phyloP scores from a whole-genome alignment of 2,113 vertebrate genomes.

The Balaenoptera acutorostrata region DNA sequence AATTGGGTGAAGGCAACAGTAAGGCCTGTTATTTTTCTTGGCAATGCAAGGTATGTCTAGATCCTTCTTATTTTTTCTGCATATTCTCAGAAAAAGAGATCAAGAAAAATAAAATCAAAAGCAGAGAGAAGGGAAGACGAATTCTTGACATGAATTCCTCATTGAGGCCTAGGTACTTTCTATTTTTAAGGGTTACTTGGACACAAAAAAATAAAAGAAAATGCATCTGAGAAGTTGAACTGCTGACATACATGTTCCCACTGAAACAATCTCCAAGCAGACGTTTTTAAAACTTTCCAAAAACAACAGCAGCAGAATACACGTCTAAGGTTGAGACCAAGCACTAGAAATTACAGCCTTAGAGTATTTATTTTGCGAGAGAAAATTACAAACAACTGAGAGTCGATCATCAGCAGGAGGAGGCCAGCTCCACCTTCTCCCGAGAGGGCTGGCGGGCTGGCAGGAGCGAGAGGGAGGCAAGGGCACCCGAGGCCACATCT shows the following conservation, averaged over 20 bases:
- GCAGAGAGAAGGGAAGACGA: neutral
- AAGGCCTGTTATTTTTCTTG: slow-evolving; percentile 42
- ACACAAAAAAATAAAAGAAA: slow-evolving; percentile 17
- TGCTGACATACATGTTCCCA: slow-evolving; percentile 8
- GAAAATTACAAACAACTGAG: slow-evolving; percentile 64
- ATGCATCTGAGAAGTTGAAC: neutral
- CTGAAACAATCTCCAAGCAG: slow-evolving; percentile 31
- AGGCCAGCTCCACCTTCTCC: neutral
- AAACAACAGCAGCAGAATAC: slow-evolving; percentile 60
- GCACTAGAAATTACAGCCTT: slow-evolving; percentile 55
- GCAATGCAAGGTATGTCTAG: neutral
- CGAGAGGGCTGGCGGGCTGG: neutral
- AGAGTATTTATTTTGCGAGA: slow-evolving; percentile 59
- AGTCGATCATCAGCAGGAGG: neutral
- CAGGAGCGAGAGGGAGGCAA: neutral
- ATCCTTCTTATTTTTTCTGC: slow-evolving; percentile 21
- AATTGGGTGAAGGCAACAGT: neutral
- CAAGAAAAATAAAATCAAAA: neutral
- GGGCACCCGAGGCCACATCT: neutral
- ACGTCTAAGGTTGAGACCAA: slow-evolving; percentile 37
- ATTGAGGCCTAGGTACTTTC: neutral
- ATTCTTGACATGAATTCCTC: neutral
- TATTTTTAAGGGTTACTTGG: slow-evolving; percentile 39
- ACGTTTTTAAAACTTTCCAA: slow-evolving; percentile 13
- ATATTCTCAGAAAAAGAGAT: slow-evolving; percentile 41